A percentile compares a stretch with the other conserved stretches of the same genome.
These are phyloP conservation scores for Climacteris rufus DNA, from an alignment of 2,113 vertebrate genomes.

Conservation along the genomic window DNA sequence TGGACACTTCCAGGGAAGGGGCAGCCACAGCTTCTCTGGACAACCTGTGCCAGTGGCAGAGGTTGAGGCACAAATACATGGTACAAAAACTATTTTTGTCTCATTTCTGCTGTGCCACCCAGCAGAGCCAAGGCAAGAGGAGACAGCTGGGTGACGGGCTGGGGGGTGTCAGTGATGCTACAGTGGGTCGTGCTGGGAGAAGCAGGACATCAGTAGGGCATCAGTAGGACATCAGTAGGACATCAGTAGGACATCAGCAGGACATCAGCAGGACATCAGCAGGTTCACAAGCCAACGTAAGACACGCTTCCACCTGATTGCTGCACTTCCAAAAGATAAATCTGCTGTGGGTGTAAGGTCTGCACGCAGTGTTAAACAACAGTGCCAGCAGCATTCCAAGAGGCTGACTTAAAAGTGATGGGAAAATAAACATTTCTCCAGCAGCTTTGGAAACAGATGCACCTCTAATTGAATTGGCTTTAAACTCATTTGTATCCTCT, in stretches of 20 bases:
- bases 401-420: slow-evolving; percentile 7
- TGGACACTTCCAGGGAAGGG: background rate
- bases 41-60: background rate
- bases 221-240: background rate
- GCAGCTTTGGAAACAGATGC: slow-evolving; percentile 58
- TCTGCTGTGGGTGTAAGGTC: background rate
- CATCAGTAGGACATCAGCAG: background rate
- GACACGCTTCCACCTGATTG: background rate
- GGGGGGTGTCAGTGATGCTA: background rate
- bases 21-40: background rate
- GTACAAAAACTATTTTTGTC: background rate
- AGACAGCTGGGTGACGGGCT: background rate
- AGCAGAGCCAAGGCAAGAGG: background rate
- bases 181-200: background rate
- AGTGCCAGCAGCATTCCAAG: slow-evolving; percentile 13
- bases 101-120: background rate
- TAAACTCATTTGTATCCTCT: slow-evolving; percentile 55
- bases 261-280: background rate
- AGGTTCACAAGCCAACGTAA: background rate
- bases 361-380: background rate
- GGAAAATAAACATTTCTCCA: slow-evolving; percentile 1
- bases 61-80: background rate
- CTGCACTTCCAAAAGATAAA: background rate
- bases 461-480: slow-evolving; percentile 61
- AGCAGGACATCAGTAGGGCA: background rate